Conservation (phyloP, 2,888 invertebrate species). For the Eilema griseolum region DNA sequence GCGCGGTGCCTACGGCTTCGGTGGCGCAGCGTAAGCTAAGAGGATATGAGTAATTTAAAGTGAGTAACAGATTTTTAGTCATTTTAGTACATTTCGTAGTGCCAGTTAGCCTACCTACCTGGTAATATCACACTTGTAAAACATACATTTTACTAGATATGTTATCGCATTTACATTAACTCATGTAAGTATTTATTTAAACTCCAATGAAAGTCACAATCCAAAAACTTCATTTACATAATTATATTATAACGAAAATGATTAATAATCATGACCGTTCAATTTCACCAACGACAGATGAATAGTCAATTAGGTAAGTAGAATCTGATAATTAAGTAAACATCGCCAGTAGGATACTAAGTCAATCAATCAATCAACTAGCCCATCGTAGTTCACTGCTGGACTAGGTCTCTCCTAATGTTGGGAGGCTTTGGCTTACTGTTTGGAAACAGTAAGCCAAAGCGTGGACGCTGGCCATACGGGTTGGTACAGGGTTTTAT, state of each 20-base stretch:
- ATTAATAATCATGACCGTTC: slow-evolving; percentile 24
- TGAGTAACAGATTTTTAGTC: neutral
- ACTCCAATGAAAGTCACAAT: neutral
- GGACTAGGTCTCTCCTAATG: no score
- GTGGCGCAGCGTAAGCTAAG: neutral
- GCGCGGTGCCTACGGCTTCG: neutral
- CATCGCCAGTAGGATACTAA: neutral
- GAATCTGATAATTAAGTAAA: slow-evolving; percentile 18
- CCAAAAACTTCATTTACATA: neutral
- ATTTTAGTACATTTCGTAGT: neutral
- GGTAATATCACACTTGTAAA: neutral
- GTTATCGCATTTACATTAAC: neutral
- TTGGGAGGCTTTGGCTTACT: no score
- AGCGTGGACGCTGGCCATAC: no score
- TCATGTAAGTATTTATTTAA: neutral
- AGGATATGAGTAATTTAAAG: neutral
- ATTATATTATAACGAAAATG: neutral
- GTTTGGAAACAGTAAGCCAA: no score
- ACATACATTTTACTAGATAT: neutral
- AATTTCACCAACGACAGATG: slow-evolving; percentile 27
- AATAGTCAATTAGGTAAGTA: slow-evolving; percentile 23
- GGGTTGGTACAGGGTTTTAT: no score
- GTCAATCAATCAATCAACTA: no score
- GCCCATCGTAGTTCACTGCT: no score
- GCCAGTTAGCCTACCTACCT: neutral